These are phyloP conservation scores for Oeneis ivallda DNA, from an alignment of 2,888 invertebrate species.

Conservation along the genomic window DNA sequence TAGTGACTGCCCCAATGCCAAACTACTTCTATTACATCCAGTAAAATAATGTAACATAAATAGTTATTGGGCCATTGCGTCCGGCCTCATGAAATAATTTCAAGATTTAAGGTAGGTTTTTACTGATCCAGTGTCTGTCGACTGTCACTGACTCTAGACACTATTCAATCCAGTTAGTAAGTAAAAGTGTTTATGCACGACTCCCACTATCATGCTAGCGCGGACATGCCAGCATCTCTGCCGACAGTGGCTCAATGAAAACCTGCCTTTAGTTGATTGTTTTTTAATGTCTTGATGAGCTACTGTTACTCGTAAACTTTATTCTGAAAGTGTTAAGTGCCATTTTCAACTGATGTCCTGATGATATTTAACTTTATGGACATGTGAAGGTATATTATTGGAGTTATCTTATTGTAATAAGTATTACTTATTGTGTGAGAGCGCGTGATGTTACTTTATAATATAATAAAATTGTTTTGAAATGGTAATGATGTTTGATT, in stretches of 20 bases:
- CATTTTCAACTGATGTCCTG: constrained; percentile 64
- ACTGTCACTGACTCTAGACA: too few species aligned
- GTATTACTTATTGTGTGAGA: constrained; percentile 73
- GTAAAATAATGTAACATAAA: too few species aligned
- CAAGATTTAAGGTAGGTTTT: too few species aligned
- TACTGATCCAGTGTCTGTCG: too few species aligned
- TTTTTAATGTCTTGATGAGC: constrained; percentile 3
- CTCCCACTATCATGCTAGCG: too few species aligned
- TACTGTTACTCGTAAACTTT: constrained; percentile 36
- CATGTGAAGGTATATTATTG: constrained; percentile 47
- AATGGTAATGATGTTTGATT: constrained; percentile 44
- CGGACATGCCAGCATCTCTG: too few species aligned
- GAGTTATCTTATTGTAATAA: constrained; percentile 58
- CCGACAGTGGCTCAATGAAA: background rate
- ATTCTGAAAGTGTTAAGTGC: constrained; percentile 54
- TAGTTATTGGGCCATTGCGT: background rate
- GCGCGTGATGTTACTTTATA: constrained; percentile 64
- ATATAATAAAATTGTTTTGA: constrained; percentile 68
- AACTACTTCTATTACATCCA: too few species aligned
- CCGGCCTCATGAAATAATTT: background rate
- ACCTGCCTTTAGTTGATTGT: background rate
- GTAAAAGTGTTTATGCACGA: too few species aligned
- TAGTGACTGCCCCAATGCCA: too few species aligned
- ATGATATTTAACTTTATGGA: constrained; percentile 46
- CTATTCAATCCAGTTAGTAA: too few species aligned